These are phyloP conservation scores for Emydocephalus ijimae DNA, from an alignment of 2,113 vertebrate species.

Conservation along the genomic window DNA sequence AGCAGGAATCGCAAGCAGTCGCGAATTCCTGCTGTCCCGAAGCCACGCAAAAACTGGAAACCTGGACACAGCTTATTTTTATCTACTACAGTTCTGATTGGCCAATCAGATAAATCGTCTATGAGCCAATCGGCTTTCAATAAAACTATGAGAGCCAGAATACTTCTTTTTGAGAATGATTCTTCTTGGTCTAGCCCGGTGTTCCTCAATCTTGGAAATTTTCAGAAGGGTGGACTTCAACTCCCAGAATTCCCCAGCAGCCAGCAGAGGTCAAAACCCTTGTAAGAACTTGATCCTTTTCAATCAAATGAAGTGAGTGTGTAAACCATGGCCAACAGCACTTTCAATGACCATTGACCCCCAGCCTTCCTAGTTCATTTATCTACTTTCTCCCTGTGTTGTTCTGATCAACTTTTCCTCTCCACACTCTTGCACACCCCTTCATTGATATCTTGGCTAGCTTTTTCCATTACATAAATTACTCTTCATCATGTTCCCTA, in stretches of 20 bases:
- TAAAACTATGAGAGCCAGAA: background rate
- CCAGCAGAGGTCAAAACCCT: background rate
- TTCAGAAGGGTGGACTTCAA: too few relatives aligned
- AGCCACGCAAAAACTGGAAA: too few relatives aligned
- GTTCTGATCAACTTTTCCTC: background rate
- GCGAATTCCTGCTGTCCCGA: too few relatives aligned
- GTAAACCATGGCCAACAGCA: background rate
- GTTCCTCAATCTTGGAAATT: too few relatives aligned
- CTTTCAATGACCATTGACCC: background rate
- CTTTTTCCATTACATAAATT: slow-evolving; percentile 34
- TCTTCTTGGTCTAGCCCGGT: too few relatives aligned
- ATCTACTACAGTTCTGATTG: too few relatives aligned
- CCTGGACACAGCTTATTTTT: too few relatives aligned
- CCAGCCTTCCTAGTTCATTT: background rate
- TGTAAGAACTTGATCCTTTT: background rate
- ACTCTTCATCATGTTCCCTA: slow-evolving; percentile 45
- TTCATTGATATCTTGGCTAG: slow-evolving; percentile 30
- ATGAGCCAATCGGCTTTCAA: background rate
- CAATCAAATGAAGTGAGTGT: background rate
- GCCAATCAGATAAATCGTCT: background rate
- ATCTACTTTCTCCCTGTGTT: background rate
- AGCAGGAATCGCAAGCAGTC: too few relatives aligned
- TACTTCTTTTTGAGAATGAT: background rate
- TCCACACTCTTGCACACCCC: background rate
- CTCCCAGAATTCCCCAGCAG: too few relatives aligned